Base-by-base conservation (phyloP, 2,797 vertebrate species). In the Sebastes steindachneri region DNA sequence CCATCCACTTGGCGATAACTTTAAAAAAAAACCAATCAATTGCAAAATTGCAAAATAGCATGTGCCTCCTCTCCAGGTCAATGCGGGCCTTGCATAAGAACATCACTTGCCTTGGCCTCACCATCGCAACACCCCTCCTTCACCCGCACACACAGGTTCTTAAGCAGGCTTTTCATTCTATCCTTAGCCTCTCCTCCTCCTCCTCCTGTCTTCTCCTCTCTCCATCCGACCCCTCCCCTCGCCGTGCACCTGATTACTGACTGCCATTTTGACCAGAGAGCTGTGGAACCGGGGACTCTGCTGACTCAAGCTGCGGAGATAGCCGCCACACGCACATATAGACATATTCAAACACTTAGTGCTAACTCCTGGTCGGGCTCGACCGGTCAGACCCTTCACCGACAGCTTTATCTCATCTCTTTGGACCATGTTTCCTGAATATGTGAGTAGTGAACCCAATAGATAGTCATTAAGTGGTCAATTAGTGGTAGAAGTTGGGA, bases 91-190 rank as follows among this genome's bases (percentile, higher is more conserved):
- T 71, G 71, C 70, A 75, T 63, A 65, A 76, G 75, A 80, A 59
- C 71, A 37, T 75, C 77, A 69, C 66, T 72, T 68, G 80, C 73
- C 74, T 82, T 79, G 73, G 74, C 60, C 60, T 92, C 79, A 78
- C 79, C 88, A 88, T 75, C 68, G 79, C 86, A 82, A 81, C 83
- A 65, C 64, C 76, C 37, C 8, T 1, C 54, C 55, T 41, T 37
- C 48, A 17, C 23, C 8, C 57, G 80, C 37, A 41, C 58, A 51
- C 62, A 68, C 71, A 59, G 59, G 12, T 85, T 70, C 90, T 93
- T 95, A 95, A 94, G 90, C 73, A 92, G 94, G 94, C 93, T 95
- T 95, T 93, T 87, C 85, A 45, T 92, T 94, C 92, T 94, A 95
- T 94, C 91, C 91, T 93, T 93, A 93, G 90, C 82, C 85, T 69